Evolutionary conservation across 2,113 vertebrate genomes (phyloP), one percentile per base, ranked within the genome.

Genomic region (Rhodinocichla rosea): DNA sequence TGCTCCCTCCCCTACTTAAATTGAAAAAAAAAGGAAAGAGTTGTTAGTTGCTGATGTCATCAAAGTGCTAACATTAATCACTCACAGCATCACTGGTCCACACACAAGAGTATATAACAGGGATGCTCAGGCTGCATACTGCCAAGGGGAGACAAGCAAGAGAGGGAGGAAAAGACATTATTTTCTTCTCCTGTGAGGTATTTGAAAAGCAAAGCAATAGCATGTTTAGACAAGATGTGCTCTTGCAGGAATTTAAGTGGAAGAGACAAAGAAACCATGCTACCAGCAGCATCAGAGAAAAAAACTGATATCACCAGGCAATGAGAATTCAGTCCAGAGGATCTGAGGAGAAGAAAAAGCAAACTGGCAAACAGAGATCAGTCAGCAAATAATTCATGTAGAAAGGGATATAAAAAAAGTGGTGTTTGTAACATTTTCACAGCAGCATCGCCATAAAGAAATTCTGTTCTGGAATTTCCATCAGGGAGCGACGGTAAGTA

Each of bases 11-110:
- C 64, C 90, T 91, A 78, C 42, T 77, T 81, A 64, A 64, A 90
- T 44, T 37, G 0, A 49, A 32, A 75, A 30, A 75, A 63, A 78
- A 74, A 52, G 55, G 63, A 74, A 42, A 64, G 67, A 73, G 62
- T 78, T 96, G 75, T 71, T 91, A 83, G 85, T 82, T 96, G 90
- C 89, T 96, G 94, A 97, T 97, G 97, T 97, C 97, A 97, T 89
- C 87, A 47, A 95, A 93, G 82, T 93, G 94, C 87, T 92, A 83
- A 92, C 94, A 93, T 96, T 96, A 96, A 96, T 96, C 96, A 96
- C 89, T 94, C 91, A 68, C 95, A 96, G 96, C 94, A 93, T 95
- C 93, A 92, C 88, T 44, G 44, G 81, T 59, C 85, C 73, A 87
- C 44, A 70, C 80, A 94, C 56, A 39, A 59, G 85, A 96, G 83